These are phyloP conservation scores for Spheniscus mendiculus DNA, from an alignment of 2,113 vertebrate species.

Conservation along the genomic window DNA sequence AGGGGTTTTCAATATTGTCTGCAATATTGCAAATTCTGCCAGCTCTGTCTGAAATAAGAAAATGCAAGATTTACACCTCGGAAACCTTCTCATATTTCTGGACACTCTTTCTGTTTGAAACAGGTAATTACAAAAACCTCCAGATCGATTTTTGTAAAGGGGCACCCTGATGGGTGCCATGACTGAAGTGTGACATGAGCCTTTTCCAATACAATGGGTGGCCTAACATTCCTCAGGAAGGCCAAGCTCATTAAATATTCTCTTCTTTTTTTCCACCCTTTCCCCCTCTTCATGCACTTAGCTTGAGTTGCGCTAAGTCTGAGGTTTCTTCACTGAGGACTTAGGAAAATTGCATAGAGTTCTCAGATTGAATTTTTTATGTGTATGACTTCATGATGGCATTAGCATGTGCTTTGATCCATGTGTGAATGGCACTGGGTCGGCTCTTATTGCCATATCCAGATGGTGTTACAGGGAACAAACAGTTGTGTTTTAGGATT, in stretches of 20 bases:
- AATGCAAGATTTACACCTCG: conserved; percentile 71
- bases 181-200: conserved; percentile 84
- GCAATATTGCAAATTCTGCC: conserved; percentile 62
- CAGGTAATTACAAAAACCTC: conserved; percentile 83
- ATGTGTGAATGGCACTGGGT: conserved; percentile 90
- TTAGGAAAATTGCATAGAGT: conserved; percentile 83
- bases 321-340: conserved; percentile 80
- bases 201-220: conserved; percentile 86
- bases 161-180: conserved; percentile 81
- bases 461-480: conserved; percentile 98
- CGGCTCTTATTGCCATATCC: conserved; percentile 95
- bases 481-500: conserved; percentile 94
- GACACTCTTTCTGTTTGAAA: conserved; percentile 65
- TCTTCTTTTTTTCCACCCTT: conserved; percentile 67
- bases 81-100: conserved; percentile 62
- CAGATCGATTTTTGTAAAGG: conserved; percentile 84
- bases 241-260: conserved; percentile 84
- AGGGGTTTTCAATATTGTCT: conserved; percentile 76
- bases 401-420: conserved; percentile 88
- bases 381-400: conserved; percentile 86
- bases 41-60: conserved; percentile 59
- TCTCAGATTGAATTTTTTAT: conserved; percentile 87
- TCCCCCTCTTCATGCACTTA: conserved; percentile 75
- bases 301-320: conserved; percentile 77
- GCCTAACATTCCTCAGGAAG: conserved; percentile 81